Base-by-base conservation (phyloP, 2,113 vertebrate species). In the Ornithorhynchus anatinus region DNA sequence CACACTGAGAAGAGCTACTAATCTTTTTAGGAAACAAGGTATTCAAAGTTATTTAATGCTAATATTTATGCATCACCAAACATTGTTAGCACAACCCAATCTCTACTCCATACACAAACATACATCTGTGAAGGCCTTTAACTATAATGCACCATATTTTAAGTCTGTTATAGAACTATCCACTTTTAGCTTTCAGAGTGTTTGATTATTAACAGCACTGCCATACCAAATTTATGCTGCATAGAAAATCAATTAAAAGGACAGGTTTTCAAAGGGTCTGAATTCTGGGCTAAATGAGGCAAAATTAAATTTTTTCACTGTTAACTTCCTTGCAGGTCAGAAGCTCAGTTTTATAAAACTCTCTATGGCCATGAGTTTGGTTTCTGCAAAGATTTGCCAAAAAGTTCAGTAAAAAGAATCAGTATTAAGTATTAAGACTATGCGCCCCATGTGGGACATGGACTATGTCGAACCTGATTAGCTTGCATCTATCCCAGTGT, bases 11-110 rank as follows among this genome's bases (percentile, higher is more conserved):
- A 89, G 87, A 90, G 83, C 89, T 84, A 94, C 92, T 92, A 92
- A 94, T 93, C 92, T 92, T 92, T 91, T 90, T 77, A 79, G 90
- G 89, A 91, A 92, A 91, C 88, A 91, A 91, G 87, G 91, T 88
- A 91, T 92, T 92, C 89, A 88, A 81, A 84, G 90, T 92, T 92
- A 94, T 92, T 93, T 92, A 93, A 94, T 84, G 91, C 92, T 90
- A 85, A 89, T 92, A 92, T 91, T 93, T 91, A 93, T 90, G 92
- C 88, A 84, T 81, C 86, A 66, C 87, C 90, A 91, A 90, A 86
- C 88, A 82, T 75, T 48, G 86, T 79, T 86, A 86, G 84, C 82
- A 79, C 72, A 80, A 81, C 84, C 47, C 76, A 68, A 36, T 75
- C 62, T 67, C 70, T 53, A 38, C n/a, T 53, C 58, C 69, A 80